Percentiles rank a stretch among this genome's conserved stretches.
phyloP scores from a whole-genome alignment of 2,113 vertebrate species.

The Tetraodon nigroviridis region DNA sequence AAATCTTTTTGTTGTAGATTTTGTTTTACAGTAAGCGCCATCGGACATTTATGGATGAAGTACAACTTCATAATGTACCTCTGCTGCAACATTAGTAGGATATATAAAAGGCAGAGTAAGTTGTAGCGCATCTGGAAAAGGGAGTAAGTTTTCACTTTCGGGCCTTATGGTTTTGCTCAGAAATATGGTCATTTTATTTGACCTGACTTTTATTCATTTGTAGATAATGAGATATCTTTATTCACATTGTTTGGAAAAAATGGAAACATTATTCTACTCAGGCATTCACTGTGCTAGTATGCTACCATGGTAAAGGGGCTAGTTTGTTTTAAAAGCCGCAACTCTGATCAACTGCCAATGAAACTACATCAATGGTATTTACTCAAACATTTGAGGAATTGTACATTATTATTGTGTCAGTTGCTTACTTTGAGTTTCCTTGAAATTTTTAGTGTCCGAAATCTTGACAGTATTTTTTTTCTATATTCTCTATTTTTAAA shows the following conservation, averaged over 20 bases:
- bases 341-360: too few relatives aligned
- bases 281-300: constrained; percentile 1
- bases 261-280: constrained; percentile 1
- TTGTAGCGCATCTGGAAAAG: constrained; percentile 41
- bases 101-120: constrained; percentile 59
- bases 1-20: constrained; percentile 55
- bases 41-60: constrained; percentile 53
- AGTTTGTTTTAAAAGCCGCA: neutral
- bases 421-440: too few relatives aligned
- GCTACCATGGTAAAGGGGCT: too few relatives aligned
- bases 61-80: constrained; percentile 51
- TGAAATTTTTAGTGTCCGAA: neutral
- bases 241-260: constrained; percentile 2
- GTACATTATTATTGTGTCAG: too few relatives aligned
- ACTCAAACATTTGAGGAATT: neutral
- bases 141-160: constrained; percentile 27
- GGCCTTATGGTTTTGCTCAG: constrained; percentile 44
- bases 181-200: constrained; percentile 34
- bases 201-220: constrained; percentile 5
- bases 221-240: neutral
- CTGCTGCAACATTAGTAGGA: constrained; percentile 38
- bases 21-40: constrained; percentile 42
- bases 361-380: neutral
- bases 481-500: neutral
- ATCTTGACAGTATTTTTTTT: too few relatives aligned